Conservation (phyloP, 2,797 vertebrate genomes). For the Borostomias antarcticus region DNA sequence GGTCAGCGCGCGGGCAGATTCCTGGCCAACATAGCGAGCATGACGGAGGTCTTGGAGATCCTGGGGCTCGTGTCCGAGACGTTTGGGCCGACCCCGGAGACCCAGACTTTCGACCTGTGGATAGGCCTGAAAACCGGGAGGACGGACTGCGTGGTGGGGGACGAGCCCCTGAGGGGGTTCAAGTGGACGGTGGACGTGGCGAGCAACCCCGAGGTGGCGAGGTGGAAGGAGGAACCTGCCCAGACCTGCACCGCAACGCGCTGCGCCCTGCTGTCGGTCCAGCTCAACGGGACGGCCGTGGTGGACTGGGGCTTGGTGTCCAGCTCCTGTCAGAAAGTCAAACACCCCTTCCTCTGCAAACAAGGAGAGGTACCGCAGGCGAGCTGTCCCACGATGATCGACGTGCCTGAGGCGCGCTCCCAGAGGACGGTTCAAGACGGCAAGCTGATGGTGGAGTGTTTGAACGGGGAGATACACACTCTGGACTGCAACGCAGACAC, state of each 20-base stretch:
- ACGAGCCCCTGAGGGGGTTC: slow-evolving; percentile 78
- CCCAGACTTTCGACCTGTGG: slow-evolving; percentile 77
- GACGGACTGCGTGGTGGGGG: slow-evolving; percentile 57
- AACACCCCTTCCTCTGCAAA: slow-evolving; percentile 78
- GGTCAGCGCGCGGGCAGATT: slow-evolving; percentile 44
- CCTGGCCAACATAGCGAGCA: slow-evolving; percentile 68
- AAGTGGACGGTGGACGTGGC: slow-evolving; percentile 67
- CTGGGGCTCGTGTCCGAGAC: slow-evolving; percentile 37
- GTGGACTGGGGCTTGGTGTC: slow-evolving; percentile 69
- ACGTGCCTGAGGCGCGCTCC: slow-evolving; percentile 6
- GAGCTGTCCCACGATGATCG: too few relatives aligned
- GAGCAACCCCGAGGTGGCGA: slow-evolving; percentile 18
- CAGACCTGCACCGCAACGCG: slow-evolving; percentile 61
- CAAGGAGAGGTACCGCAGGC: slow-evolving; percentile 5
- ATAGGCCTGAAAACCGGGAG: slow-evolving; percentile 74
- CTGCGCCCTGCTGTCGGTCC: slow-evolving; percentile 72
- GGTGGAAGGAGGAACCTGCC: slow-evolving; percentile 74
- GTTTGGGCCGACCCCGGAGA: accelerated
- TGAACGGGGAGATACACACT: slow-evolving; percentile 25
- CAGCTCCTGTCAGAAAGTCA: slow-evolving; percentile 55
- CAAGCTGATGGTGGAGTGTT: slow-evolving; percentile 65
- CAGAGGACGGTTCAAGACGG: not conserved
- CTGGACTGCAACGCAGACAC: slow-evolving; percentile 59
- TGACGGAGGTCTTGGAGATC: slow-evolving; percentile 62
- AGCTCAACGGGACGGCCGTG: accelerated